These are phyloP conservation scores for Bolborhynchus lineola DNA, from an alignment of 2,113 vertebrate genomes.

Conservation along the genomic window DNA sequence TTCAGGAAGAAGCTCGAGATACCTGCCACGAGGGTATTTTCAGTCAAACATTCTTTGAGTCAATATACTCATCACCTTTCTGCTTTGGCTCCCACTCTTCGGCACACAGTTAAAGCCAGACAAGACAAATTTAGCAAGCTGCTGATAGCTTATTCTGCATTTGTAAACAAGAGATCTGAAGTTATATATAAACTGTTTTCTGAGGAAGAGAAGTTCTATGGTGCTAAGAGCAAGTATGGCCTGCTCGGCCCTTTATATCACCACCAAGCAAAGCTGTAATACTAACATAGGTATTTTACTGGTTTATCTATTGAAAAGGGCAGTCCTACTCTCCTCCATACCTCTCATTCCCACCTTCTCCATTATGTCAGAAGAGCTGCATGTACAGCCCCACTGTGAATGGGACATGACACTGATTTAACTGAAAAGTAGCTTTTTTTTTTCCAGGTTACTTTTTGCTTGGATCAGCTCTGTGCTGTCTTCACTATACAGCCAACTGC, in stretches of 20 bases:
- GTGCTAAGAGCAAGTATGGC: background rate
- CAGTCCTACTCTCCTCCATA: background rate
- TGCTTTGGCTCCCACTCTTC: background rate
- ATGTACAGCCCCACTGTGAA: background rate
- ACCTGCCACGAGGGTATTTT: background rate
- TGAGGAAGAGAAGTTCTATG: background rate
- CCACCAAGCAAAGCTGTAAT: background rate
- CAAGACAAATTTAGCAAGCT: slow-evolving; percentile 1
- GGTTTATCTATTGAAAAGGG: background rate
- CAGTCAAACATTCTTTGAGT: background rate
- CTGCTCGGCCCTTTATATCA: background rate
- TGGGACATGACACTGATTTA: background rate
- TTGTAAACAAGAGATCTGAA: background rate
- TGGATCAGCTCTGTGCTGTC: background rate
- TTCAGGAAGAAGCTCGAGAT: background rate
- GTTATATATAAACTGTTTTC: background rate
- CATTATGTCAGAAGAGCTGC: background rate
- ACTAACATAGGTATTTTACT: background rate
- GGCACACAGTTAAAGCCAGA: background rate
- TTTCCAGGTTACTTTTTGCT: background rate
- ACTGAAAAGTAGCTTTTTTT: background rate
- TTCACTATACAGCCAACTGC: background rate
- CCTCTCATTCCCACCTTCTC: background rate
- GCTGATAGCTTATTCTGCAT: background rate
- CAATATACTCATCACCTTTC: background rate